Evolutionary conservation across 2,113 vertebrate genomes (phyloP).

Genomic region (Tragelaphus buxtoni): DNA sequence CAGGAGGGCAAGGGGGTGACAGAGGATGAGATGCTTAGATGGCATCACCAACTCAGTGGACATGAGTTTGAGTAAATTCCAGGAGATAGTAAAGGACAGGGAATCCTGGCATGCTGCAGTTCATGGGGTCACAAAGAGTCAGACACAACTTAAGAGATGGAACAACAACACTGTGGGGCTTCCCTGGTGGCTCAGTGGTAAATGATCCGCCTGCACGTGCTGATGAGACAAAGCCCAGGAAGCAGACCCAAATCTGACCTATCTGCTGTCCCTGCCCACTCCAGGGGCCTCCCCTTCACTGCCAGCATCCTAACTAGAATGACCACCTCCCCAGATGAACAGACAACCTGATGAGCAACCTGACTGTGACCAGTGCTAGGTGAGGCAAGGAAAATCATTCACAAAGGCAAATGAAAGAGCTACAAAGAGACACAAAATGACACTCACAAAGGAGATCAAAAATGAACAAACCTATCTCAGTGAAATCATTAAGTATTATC

Average conservation of each 20-base stretch:
- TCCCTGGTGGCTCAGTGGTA: not conserved
- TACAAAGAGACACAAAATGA: not conserved
- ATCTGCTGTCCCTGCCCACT: not conserved
- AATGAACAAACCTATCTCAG: not conserved
- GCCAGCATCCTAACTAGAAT: not conserved
- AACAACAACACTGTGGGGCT: not conserved
- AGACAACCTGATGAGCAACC: not conserved
- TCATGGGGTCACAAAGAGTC: not conserved
- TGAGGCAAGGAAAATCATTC: not conserved
- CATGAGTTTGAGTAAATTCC: not conserved
- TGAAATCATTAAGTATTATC: not conserved
- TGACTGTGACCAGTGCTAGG: not conserved
- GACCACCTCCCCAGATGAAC: not conserved
- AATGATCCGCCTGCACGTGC: accelerated
- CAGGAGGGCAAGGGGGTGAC: not conserved
- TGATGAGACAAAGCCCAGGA: not conserved
- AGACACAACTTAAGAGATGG: not conserved
- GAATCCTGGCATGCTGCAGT: not conserved
- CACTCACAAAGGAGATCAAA: not conserved
- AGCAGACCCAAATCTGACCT: not conserved
- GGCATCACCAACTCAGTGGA: not conserved
- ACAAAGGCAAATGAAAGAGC: not conserved
- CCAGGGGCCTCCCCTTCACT: not conserved
- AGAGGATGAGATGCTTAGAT: not conserved
- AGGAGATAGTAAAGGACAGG: not conserved